Conservation (phyloP, 2,113 vertebrate species). For the Vimba vimba region DNA sequence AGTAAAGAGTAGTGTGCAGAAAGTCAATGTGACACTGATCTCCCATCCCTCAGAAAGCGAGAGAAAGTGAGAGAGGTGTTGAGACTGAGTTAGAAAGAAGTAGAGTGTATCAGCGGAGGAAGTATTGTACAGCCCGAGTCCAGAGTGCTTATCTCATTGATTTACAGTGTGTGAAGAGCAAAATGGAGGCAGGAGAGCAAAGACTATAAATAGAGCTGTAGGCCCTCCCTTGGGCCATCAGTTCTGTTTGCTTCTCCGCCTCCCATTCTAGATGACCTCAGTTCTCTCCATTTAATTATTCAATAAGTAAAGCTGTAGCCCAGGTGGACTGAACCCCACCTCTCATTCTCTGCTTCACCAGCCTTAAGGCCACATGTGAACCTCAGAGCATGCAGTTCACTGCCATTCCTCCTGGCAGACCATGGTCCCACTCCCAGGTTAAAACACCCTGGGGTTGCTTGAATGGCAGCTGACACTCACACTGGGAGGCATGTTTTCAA, state of each 20-base stretch:
- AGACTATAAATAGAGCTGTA: conserved; percentile 64
- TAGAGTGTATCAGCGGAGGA: conserved; percentile 21
- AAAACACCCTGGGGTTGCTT: not conserved
- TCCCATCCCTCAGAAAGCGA: not conserved
- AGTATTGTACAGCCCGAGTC: conserved; percentile 19
- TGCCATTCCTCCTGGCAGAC: not conserved
- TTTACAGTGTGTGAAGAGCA: conserved; percentile 42
- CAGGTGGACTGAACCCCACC: conserved; percentile 27
- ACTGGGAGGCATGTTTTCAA: not conserved
- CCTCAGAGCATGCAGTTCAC: not conserved
- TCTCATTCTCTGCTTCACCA: conserved; percentile 17
- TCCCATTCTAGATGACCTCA: conserved; percentile 49
- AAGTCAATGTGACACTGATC: not conserved
- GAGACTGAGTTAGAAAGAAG: not conserved
- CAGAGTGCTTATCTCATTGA: conserved; percentile 42
- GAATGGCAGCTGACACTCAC: not conserved
- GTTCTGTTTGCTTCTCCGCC: conserved; percentile 52
- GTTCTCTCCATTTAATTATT: conserved; percentile 55
- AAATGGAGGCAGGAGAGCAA: conserved; percentile 11
- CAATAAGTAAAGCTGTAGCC: conserved; percentile 18
- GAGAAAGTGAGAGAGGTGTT: not conserved
- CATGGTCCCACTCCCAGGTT: conserved; percentile 19
- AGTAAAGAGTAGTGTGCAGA: not conserved
- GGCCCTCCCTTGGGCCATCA: conserved; percentile 49
- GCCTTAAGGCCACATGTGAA: conserved; percentile 10